Evolutionary conservation across 2,113 vertebrate species (phyloP), one percentile per base, ranked within the genome.

Genomic region (Myotis lucifugus): DNA sequence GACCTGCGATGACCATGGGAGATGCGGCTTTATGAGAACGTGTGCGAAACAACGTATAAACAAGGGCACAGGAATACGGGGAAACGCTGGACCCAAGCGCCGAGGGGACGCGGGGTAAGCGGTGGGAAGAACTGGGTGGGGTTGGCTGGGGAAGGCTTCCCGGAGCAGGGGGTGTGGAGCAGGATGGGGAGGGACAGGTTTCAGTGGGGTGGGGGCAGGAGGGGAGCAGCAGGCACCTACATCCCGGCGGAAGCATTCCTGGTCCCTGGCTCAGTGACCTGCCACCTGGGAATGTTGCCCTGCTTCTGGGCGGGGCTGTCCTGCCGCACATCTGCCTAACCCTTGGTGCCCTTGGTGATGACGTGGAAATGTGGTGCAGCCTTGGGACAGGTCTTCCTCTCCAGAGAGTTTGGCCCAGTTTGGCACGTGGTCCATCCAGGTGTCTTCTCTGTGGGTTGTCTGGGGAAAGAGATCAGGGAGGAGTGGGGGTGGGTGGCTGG

Each of bases 301-400:
- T 52, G 46, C 72, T 42, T 74, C 66, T 72, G 82, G 93, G 85
- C 92, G 88, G 96, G 92, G 78, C 37, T 34, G 81, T 93, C 81
- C 48, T 46, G 92, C 76, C 21, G 29, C 40, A 69, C 5, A 8
- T 76, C 12, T 64, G 81, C 74, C 82, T 79, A 66, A 61, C 69
- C 91, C 15, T 76, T 83, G 85, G 82, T 72, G 69, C 21, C 78
- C 48, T 85, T 88, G 74, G 25, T 91, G 90, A 74, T 85, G 76
- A 64, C 67, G 42, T n/a, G 64, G 54, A 83, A 78, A 59, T 70
- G 48, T 0, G 42, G 29, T 67, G 8, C 19, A 7, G 42, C 48
- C 18, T 74, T 79, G 70, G 48, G 56, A 40, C 59, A 88, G 78
- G 54, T 61, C 25, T 25, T 85, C 70, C 29, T 88, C 34, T 59